Percentiles rank a stretch among this genome's conserved stretches.
phyloP scores from a whole-genome alignment of 2,113 vertebrate species.

The Datnioides undecimradiatus region DNA sequence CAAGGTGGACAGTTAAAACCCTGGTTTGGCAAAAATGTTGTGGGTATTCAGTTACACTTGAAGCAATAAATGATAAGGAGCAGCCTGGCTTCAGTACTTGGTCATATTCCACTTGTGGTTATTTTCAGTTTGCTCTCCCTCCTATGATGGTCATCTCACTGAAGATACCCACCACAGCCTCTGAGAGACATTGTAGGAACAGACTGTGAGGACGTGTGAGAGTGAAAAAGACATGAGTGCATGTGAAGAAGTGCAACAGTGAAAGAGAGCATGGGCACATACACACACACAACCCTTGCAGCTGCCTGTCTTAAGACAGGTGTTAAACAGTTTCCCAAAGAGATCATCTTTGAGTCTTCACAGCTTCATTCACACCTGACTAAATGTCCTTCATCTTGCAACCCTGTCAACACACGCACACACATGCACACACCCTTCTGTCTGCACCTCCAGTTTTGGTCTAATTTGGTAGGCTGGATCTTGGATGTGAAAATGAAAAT shows the following conservation, averaged over 20 bases:
- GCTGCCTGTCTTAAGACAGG: constrained; percentile 61
- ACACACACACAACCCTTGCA: background rate
- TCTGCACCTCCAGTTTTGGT: constrained; percentile 15
- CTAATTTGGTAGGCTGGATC: background rate
- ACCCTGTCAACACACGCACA: constrained; percentile 16
- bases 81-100: background rate
- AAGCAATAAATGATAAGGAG: background rate
- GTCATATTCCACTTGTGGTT: background rate
- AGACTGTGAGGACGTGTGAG: constrained; percentile 3
- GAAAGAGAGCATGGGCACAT: constrained; percentile 1
- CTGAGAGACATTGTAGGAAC: background rate
- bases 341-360: constrained; percentile 52
- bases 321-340: constrained; percentile 59
- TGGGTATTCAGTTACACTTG: background rate
- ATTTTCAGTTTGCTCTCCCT: constrained; percentile 3
- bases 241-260: background rate
- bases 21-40: no score
- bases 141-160: background rate
- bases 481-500: background rate
- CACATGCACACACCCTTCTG: constrained; percentile 34
- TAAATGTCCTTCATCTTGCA: constrained; percentile 74
- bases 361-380: constrained; percentile 77
- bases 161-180: background rate
- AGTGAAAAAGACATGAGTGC: constrained; percentile 1
- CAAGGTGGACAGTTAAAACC: no score